A percentile compares a stretch with the other conserved stretches of the same genome.
These are phyloP conservation scores for Nomada fabriciana DNA, from an alignment of 2,888 invertebrate genomes.

Conservation along the genomic window DNA sequence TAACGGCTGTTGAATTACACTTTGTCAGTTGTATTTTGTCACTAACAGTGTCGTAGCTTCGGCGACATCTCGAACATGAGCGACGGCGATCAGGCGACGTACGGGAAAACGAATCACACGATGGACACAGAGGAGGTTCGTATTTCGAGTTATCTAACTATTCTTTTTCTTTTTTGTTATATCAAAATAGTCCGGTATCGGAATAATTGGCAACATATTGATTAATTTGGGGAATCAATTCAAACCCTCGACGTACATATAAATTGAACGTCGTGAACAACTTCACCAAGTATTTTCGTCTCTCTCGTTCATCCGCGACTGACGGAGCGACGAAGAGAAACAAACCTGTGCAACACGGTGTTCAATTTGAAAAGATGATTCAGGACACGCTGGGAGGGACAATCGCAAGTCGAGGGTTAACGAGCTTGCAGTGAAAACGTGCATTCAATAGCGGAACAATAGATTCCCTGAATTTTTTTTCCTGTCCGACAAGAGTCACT, in stretches of 20 bases:
- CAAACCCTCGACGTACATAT: background rate
- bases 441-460: background rate
- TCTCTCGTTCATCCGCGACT: background rate
- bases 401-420: constrained; percentile 11
- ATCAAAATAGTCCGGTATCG: too few species aligned
- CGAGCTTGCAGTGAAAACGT: background rate
- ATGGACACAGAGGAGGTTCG: constrained; percentile 80
- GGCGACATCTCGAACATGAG: constrained; percentile 87
- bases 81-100: constrained; percentile 82
- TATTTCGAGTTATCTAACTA: constrained; percentile 48
- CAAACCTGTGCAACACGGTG: background rate
- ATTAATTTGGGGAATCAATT: background rate
- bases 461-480: background rate
- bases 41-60: constrained; percentile 87
- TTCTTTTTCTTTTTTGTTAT: background rate
- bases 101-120: constrained; percentile 77
- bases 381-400: background rate
- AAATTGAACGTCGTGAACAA: background rate
- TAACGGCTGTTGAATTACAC: constrained; percentile 54
- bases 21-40: constrained; percentile 78
- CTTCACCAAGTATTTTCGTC: background rate
- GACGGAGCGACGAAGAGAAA: background rate
- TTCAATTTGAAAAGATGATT: constrained; percentile 25
- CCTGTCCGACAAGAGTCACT: background rate
- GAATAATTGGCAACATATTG: too few species aligned